A percentile compares a stretch with the other conserved stretches of the same genome.
phyloP scores from a whole-genome alignment of 2,113 vertebrate species.

The Sakesphorus luctuosus region DNA sequence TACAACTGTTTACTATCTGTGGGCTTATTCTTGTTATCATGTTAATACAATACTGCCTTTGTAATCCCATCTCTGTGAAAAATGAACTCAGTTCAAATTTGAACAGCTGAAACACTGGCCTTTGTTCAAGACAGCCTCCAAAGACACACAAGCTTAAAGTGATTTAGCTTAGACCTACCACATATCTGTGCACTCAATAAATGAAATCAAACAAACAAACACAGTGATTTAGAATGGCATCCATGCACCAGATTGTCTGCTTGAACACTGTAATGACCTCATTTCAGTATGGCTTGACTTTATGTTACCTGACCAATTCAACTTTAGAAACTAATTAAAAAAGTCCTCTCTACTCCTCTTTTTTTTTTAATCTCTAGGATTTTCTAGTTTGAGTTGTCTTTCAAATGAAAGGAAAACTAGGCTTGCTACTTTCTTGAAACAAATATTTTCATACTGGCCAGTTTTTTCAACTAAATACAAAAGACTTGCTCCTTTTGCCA shows the following conservation, averaged over 20 bases:
- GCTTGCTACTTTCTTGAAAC: neutral
- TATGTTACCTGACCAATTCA: neutral
- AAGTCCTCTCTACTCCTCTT: neutral
- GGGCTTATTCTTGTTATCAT: conserved; percentile 4
- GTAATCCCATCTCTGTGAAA: conserved; percentile 45
- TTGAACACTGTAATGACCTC: neutral
- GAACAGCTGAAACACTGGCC: conserved; percentile 38
- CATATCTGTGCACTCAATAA: neutral
- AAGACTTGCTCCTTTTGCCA: neutral
- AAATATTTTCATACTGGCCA: neutral
- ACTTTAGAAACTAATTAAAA: neutral
- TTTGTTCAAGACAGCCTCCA: neutral
- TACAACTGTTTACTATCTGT: neutral
- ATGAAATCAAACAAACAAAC: neutral
- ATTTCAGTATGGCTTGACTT: neutral
- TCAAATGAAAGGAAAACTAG: neutral
- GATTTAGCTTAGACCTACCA: neutral
- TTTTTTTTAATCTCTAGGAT: neutral
- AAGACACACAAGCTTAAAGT: neutral
- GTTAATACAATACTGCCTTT: conserved; percentile 36
- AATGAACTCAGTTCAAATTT: conserved; percentile 28
- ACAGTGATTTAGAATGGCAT: neutral
- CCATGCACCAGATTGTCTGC: neutral
- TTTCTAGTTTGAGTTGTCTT: neutral
- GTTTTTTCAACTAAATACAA: neutral